Conservation (phyloP, 2,888 invertebrate genomes). For the Oscheius onirici region DNA sequence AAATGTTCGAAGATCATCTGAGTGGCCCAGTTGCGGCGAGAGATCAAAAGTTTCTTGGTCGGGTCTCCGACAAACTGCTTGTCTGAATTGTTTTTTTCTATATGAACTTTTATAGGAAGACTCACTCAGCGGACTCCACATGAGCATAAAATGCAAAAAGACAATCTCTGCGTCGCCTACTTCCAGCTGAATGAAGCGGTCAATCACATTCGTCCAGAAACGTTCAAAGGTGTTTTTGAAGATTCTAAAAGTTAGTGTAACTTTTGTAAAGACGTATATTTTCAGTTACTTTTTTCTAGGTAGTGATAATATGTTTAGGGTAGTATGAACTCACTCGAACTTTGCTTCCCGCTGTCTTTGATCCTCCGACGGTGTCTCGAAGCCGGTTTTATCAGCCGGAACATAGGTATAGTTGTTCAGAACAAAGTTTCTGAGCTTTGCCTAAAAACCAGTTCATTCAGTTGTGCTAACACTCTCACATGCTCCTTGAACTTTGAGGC, state of each 20-base stretch:
- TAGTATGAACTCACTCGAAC: conserved; percentile 50
- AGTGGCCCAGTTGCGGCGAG: conserved; percentile 61
- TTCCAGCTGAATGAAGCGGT: conserved; percentile 58
- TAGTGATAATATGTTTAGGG: too few relatives aligned
- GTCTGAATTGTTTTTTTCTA: conserved; percentile 41
- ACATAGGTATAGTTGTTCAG: conserved; percentile 69
- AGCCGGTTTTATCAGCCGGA: conserved; percentile 61
- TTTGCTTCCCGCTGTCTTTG: conserved; percentile 54
- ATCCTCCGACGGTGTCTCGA: conserved; percentile 62
- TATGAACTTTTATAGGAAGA: background rate
- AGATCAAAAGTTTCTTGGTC: conserved; percentile 50
- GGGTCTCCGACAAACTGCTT: conserved; percentile 49
- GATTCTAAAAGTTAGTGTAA: conserved; percentile 50
- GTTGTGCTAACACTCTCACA: conserved; percentile 34
- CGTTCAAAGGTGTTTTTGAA: conserved; percentile 63
- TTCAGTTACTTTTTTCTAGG: too few relatives aligned
- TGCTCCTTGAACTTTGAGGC: conserved; percentile 62
- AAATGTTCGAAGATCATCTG: conserved; percentile 57
- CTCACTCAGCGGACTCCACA: conserved; percentile 61
- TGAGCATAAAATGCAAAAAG: conserved; percentile 61
- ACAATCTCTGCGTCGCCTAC: conserved; percentile 68
- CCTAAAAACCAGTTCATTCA: conserved; percentile 33
- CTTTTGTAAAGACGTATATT: too few relatives aligned
- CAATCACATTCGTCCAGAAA: conserved; percentile 63
- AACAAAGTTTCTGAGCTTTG: conserved; percentile 58